These are phyloP conservation scores for Philereme transversata DNA, from an alignment of 2,888 invertebrate genomes.

Conservation along the genomic window DNA sequence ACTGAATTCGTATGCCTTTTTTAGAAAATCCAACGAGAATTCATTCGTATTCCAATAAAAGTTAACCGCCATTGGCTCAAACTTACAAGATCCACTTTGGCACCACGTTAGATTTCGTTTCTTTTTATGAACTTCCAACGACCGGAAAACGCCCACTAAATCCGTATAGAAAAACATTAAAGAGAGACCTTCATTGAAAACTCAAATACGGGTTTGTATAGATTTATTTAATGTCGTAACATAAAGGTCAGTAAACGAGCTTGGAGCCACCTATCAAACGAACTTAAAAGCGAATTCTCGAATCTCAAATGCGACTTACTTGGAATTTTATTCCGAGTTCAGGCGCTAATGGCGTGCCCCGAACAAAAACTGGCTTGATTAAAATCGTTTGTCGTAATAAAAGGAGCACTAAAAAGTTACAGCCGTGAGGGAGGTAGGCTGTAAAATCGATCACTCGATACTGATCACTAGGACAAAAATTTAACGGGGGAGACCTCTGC, in stretches of 20 bases:
- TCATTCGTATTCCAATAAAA: conserved; percentile 32
- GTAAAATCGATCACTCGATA: conserved; percentile 80
- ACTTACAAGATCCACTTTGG: conserved; percentile 47
- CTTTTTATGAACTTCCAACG: conserved; percentile 33
- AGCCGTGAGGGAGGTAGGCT: conserved; percentile 77
- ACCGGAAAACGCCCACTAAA: conserved; percentile 29
- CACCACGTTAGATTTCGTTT: conserved; percentile 38
- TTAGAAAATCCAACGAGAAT: conserved; percentile 26
- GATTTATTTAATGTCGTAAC: conserved; percentile 40
- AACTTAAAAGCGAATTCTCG: conserved; percentile 76
- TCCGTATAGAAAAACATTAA: conserved; percentile 28
- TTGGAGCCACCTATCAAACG: conserved; percentile 66
- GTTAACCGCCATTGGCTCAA: conserved; percentile 35
- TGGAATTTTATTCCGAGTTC: conserved; percentile 74
- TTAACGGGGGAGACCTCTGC: conserved; percentile 60
- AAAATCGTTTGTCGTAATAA: conserved; percentile 84
- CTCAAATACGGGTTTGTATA: conserved; percentile 39
- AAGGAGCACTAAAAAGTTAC: conserved; percentile 82
- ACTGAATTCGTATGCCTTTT: conserved; percentile 23
- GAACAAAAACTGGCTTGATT: conserved; percentile 83
- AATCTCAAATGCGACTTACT: conserved; percentile 72
- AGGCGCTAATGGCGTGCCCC: conserved; percentile 74
- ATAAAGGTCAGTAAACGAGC: conserved; percentile 43
- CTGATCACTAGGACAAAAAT: conserved; percentile 77
- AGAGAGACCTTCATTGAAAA: conserved; percentile 36